A percentile compares a stretch with the other conserved stretches of the same genome.
Evolutionary conservation across 2,888 invertebrate species (phyloP).

Genomic region (Pristionchus exspectatus): DNA sequence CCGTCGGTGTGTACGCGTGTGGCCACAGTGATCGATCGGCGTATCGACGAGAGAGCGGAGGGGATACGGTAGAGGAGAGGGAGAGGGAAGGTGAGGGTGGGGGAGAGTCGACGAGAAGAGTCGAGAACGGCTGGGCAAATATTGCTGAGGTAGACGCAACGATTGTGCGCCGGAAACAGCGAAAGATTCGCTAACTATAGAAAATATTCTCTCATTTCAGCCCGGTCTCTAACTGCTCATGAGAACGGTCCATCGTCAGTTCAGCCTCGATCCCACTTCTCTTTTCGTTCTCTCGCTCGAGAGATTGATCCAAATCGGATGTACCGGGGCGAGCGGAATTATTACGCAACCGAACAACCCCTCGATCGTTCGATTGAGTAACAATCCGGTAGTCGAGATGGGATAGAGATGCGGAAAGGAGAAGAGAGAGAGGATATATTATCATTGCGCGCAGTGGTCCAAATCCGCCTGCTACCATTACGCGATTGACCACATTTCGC

Average conservation of each 20-base stretch:
- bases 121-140: constrained; percentile 34
- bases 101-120: not conserved
- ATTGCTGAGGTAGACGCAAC: constrained; percentile 27
- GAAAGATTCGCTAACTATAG: not conserved
- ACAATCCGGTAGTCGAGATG: constrained; percentile 44
- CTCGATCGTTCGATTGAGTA: constrained; percentile 31
- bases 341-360: not conserved
- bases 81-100: constrained; percentile 25
- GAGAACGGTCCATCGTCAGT: not conserved
- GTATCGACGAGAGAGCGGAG: not conserved
- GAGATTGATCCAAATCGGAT: constrained; percentile 3
- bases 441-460: constrained; percentile 25
- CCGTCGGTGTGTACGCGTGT: constrained; percentile 21
- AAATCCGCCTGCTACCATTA: constrained; percentile 1
- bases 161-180: constrained; percentile 10
- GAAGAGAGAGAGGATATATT: not conserved
- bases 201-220: not conserved
- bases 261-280: not conserved
- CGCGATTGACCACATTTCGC: constrained; percentile 14
- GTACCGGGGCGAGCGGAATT: not conserved
- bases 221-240: not conserved
- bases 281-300: constrained; percentile 21
- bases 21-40: not conserved
- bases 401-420: not conserved
- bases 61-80: constrained; percentile 21